Evolutionary conservation across 2,113 vertebrate species (phyloP).

Genomic region (Theropithecus gelada): DNA sequence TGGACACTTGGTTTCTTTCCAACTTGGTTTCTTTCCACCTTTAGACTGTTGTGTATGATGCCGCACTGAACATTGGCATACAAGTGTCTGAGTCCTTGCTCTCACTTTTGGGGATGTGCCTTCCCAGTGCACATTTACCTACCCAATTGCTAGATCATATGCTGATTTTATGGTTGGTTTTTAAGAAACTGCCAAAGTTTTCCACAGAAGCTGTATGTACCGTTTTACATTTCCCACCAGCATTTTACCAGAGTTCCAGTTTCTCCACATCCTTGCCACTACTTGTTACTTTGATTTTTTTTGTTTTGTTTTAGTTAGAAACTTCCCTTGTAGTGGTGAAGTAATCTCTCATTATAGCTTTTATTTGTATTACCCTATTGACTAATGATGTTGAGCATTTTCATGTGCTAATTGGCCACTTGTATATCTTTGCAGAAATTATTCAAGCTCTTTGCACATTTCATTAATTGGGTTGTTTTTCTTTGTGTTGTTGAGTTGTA

Average conservation of each 20-base stretch:
- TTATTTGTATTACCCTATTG: constrained; percentile 22
- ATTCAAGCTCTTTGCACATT: not conserved
- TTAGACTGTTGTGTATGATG: constrained; percentile 9
- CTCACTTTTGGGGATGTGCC: not conserved
- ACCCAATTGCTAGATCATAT: not conserved
- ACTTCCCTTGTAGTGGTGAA: not conserved
- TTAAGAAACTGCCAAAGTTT: not conserved
- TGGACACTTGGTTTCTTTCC: not conserved
- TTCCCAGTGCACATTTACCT: not conserved
- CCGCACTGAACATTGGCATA: not conserved
- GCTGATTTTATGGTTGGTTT: not conserved
- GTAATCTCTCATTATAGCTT: not conserved
- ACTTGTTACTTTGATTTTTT: not conserved
- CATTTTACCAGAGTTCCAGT: not conserved
- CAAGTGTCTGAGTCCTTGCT: not conserved
- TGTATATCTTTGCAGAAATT: not conserved
- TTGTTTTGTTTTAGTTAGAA: not conserved
- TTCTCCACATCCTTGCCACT: not conserved
- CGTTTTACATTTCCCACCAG: not conserved
- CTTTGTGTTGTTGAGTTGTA: not conserved
- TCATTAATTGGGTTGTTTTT: not conserved
- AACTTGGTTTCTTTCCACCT: not conserved
- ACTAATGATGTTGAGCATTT: not conserved
- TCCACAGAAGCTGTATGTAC: not conserved
- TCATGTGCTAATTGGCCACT: not conserved